Percentiles rank a stretch among this genome's conserved stretches.
phyloP scores from a whole-genome alignment of 2,113 vertebrate genomes.

The Saccopteryx bilineata region DNA sequence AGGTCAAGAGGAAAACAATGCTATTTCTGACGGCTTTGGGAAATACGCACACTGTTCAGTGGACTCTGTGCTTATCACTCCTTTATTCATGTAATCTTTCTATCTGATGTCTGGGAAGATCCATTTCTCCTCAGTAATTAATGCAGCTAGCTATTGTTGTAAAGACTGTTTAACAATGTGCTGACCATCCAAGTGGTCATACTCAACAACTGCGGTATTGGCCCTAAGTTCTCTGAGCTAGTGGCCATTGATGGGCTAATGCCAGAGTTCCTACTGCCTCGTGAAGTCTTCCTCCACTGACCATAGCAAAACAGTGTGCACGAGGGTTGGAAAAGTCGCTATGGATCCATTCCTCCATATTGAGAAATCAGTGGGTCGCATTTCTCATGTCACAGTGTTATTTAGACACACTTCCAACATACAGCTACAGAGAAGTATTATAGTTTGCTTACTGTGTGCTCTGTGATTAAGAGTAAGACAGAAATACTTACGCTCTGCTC shows the following conservation, averaged over 20 bases:
- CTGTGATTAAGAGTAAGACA: background rate
- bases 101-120: background rate
- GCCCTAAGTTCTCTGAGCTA: background rate
- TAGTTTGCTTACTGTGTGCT: slow-evolving; percentile 41
- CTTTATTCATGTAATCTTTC: background rate
- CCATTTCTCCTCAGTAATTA: background rate
- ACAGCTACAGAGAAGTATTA: background rate
- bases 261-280: background rate
- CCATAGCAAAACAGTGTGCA: background rate
- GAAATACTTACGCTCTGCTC: slow-evolving; percentile 4
- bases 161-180: background rate
- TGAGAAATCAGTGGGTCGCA: background rate
- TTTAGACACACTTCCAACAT: background rate
- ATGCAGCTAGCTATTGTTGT: background rate
- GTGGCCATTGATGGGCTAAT: background rate
- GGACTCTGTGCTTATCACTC: background rate
- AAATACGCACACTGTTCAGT: background rate
- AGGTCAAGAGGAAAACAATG: background rate
- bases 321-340: background rate
- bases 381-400: background rate
- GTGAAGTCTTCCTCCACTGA: background rate
- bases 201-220: background rate
- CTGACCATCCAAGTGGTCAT: background rate
- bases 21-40: background rate
- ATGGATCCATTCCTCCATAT: background rate